Conservation (phyloP, 2,113 vertebrate species). For the Triplophysa dalaica region DNA sequence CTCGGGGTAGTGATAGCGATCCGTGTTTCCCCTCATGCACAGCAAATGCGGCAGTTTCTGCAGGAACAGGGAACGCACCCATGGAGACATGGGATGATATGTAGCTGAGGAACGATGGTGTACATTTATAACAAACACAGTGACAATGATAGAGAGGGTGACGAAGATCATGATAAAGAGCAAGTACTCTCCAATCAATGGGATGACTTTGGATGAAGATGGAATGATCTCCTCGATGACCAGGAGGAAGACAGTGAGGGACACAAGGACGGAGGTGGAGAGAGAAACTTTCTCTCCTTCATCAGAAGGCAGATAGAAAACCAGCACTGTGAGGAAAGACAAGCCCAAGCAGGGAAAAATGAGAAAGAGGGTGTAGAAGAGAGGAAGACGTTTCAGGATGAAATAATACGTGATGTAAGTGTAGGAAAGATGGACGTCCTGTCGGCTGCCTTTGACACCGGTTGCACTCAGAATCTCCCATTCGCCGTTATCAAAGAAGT, state of each 20-base stretch:
- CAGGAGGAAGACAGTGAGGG: slow-evolving; percentile 94
- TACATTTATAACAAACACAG: slow-evolving; percentile 95
- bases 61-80: slow-evolving; percentile 92
- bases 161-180: slow-evolving; percentile 98
- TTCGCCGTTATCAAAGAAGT: slow-evolving; percentile 97
- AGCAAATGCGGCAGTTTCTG: slow-evolving; percentile 86
- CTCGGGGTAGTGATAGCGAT: slow-evolving; percentile 83
- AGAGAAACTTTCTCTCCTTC: slow-evolving; percentile 96
- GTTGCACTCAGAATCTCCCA: slow-evolving; percentile 96
- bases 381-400: slow-evolving; percentile 87
- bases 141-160: slow-evolving; percentile 93
- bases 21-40: slow-evolving; percentile 89
- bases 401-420: slow-evolving; percentile 93
- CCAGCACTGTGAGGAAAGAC: slow-evolving; percentile 91
- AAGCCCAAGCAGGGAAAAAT: slow-evolving; percentile 93
- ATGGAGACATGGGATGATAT: slow-evolving; percentile 96
- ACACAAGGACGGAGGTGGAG: slow-evolving; percentile 94
- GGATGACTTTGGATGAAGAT: slow-evolving; percentile 96
- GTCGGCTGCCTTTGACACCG: slow-evolving; percentile 83
- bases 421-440: slow-evolving; percentile 82
- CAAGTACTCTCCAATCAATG: slow-evolving; percentile 93
- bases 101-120: slow-evolving; percentile 93
- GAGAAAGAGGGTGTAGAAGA: slow-evolving; percentile 96
- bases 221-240: slow-evolving; percentile 98
- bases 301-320: slow-evolving; percentile 95